Evolutionary conservation across 2,888 invertebrate genomes (phyloP), one percentile per base, ranked within the genome.

Genomic region (Clostera curtula): DNA sequence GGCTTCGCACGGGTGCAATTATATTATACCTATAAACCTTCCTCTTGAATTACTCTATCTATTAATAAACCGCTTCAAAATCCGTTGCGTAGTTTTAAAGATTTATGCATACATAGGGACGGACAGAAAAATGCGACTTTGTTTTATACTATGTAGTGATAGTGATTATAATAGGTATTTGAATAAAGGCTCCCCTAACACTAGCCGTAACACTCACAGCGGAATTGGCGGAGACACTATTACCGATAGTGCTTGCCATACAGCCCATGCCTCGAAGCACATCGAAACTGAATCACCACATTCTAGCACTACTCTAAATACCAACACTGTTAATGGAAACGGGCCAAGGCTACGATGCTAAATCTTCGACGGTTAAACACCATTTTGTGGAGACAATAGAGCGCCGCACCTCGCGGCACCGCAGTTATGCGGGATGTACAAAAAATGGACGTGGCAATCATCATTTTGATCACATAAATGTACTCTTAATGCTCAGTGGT

Each of bases 261-360:
- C 80, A 79, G 39, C 82, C 82, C 82, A 82, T 82, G 17, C 34
- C 30, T 46, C 25, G 16, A 23, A 24, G 7, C 29, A 12, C 35
- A 26, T 27, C 25, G 27, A 28, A 9, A 44, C 37, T 36, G 22
- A 9, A 30, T 11, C 7, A 6, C 31, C 25, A 37, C 33, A 23
- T 14, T 14, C 14, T 6, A 29, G 20, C 21, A 16, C 18, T 29
- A n/a, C n/a, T 19, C 31, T 33, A 32, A 35, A 35, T 40, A 42
- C 27, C 28, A 29, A 23, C 25, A 19, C 36, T 36, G 40, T 43
- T 36, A 47, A 52, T 36, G 18, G 34, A 63, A 59, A 43, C 48
- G 39, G 59, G 70, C 55, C 73, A 72, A 73, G 72, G 72, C 31
- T 55, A 49, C 46, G 43, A 43, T 23, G 41, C 41, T 52, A 53